Evolutionary conservation across 2,888 invertebrate species (phyloP).

Genomic region (Meiosimyza decipiens): DNA sequence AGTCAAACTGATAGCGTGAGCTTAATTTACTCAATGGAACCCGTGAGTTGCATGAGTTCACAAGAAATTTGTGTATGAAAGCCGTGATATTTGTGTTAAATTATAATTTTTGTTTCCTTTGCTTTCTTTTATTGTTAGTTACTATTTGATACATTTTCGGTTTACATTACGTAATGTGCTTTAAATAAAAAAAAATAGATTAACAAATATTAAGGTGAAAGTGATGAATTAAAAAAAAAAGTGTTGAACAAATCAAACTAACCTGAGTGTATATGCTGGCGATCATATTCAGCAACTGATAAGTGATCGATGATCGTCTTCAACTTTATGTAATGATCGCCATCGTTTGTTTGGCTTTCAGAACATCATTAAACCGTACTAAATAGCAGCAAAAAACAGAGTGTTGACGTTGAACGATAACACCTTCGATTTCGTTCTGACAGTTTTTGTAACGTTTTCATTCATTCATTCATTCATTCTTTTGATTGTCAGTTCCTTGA

Average conservation of each 20-base stretch:
- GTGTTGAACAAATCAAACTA: not conserved
- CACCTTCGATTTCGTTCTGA: conserved; percentile 21
- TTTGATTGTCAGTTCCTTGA: no score
- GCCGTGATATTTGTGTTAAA: not conserved
- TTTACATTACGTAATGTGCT: conserved; percentile 12
- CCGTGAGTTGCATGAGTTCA: not conserved
- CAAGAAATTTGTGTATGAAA: not conserved
- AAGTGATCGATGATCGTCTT: no score
- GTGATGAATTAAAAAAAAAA: conserved; percentile 13
- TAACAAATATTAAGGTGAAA: conserved; percentile 3
- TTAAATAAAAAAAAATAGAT: not conserved
- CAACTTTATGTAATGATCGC: no score
- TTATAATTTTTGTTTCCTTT: no score
- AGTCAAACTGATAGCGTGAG: no score
- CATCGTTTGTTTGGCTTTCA: no score
- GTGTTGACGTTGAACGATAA: not conserved
- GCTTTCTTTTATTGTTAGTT: no score
- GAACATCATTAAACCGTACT: no score
- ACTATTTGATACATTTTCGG: no score
- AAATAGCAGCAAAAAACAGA: no score
- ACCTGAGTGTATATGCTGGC: no score
- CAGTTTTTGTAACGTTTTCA: not conserved
- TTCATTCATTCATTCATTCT: not conserved
- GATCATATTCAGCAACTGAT: no score
- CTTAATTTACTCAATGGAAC: not conserved